Conservation (phyloP, 2,113 vertebrate species). For the Talpa occidentalis region DNA sequence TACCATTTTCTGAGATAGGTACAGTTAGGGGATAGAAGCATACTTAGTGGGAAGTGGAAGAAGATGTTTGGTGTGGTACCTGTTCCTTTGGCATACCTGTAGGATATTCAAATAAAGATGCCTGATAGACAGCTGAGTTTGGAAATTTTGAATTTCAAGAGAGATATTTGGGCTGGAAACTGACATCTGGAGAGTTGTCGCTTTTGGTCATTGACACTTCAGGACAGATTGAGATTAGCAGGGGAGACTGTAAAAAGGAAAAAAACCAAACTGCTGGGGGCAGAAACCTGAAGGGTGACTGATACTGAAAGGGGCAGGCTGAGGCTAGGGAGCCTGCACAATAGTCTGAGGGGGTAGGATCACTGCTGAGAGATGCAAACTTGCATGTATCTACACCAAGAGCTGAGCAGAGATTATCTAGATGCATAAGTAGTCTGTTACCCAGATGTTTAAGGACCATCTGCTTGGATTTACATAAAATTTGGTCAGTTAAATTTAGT, state of each 20-base stretch:
- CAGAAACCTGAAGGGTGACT: neutral
- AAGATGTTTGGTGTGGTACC: neutral
- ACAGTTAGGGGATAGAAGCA: neutral
- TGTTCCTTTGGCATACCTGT: neutral
- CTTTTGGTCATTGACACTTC: neutral
- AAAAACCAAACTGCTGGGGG: neutral
- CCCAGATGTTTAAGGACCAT: neutral
- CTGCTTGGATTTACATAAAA: neutral
- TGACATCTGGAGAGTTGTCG: neutral
- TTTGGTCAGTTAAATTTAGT: neutral
- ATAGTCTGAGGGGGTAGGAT: neutral
- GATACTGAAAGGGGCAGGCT: neutral
- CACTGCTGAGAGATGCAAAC: neutral
- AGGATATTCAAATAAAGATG: neutral
- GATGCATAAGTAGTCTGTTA: neutral
- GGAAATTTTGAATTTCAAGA: conserved; percentile 29
- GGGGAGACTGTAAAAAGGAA: neutral
- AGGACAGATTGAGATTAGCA: neutral
- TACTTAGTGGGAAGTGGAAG: neutral
- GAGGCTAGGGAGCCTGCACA: neutral
- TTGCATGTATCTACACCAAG: neutral
- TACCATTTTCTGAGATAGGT: neutral
- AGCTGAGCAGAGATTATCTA: neutral
- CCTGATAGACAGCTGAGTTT: neutral
- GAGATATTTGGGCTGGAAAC: neutral